Conservation (phyloP, 2,888 invertebrate genomes). For the Drosophila stalkeri region DNA sequence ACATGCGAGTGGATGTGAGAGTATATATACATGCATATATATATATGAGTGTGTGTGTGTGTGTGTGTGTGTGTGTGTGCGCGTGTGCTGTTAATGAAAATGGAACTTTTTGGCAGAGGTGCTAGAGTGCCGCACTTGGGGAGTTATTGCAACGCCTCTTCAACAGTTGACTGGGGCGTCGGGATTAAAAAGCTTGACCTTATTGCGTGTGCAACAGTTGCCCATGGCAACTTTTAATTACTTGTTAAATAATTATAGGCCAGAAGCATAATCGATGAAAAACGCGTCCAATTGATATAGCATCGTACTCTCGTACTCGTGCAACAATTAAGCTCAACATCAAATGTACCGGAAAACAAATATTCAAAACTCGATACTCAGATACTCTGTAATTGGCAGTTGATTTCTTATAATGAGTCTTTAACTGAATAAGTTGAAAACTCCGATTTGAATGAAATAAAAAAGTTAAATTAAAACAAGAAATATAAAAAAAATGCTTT, state of each 20-base stretch:
- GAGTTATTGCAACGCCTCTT: constrained; percentile 9
- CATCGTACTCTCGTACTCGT: constrained; percentile 5
- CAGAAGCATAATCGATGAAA: constrained; percentile 49
- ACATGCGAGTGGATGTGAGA: neutral
- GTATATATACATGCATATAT: too few species aligned
- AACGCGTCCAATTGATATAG: constrained; percentile 46
- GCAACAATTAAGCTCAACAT: constrained; percentile 36
- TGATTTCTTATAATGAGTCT: neutral
- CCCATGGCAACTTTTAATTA: constrained; percentile 62
- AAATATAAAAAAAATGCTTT: neutral
- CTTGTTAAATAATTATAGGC: constrained; percentile 66
- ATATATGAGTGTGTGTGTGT: neutral
- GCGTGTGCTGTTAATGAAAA: constrained; percentile 31
- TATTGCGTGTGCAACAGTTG: constrained; percentile 17
- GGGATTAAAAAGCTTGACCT: constrained; percentile 7
- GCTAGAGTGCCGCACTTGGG: constrained; percentile 17
- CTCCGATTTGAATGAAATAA: too few species aligned
- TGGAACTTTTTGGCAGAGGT: constrained; percentile 13
- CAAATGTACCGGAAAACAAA: neutral
- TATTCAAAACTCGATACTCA: neutral
- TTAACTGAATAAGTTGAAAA: neutral
- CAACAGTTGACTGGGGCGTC: constrained; percentile 14
- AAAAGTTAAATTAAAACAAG: too few species aligned
- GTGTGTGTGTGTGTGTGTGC: neutral
- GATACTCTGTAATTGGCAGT: neutral